phyloP scores from a whole-genome alignment of 2,797 vertebrate species.

The Sebastes matsubarae region DNA sequence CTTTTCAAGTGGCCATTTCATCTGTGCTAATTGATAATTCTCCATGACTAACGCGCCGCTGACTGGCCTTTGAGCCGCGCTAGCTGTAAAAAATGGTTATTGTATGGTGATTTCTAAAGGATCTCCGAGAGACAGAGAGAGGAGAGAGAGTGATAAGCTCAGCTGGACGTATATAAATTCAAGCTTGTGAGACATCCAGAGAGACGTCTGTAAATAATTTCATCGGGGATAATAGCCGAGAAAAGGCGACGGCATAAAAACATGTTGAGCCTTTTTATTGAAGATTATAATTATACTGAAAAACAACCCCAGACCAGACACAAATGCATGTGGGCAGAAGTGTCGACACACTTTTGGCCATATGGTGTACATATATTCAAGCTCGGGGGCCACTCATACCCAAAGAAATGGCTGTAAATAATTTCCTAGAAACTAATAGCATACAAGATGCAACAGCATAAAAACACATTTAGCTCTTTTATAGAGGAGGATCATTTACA shows the following conservation, averaged over 20 bases:
- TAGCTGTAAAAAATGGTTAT: slow-evolving; percentile 68
- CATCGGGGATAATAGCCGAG: slow-evolving; percentile 14
- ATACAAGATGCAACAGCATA: neutral
- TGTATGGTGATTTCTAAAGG: slow-evolving; percentile 72
- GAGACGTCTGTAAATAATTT: slow-evolving; percentile 46
- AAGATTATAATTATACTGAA: neutral
- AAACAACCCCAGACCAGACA: neutral
- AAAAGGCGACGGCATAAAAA: neutral
- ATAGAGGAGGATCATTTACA: neutral
- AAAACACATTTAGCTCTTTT: neutral
- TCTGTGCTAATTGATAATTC: slow-evolving; percentile 82
- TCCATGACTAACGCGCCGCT: slow-evolving; percentile 70
- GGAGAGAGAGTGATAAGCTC: slow-evolving; percentile 45
- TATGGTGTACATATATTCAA: neutral
- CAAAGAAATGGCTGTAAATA: neutral
- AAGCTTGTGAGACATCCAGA: slow-evolving; percentile 36
- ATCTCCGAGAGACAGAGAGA: slow-evolving; percentile 42
- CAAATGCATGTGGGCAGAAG: neutral
- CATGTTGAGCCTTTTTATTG: neutral
- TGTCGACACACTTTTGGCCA: neutral
- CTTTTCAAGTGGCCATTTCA: slow-evolving; percentile 81
- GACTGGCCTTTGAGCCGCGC: slow-evolving; percentile 72
- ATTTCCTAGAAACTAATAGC: neutral
- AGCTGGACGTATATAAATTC: slow-evolving; percentile 42
- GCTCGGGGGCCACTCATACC: neutral